These are phyloP conservation scores for Heterocephalus glaber DNA, from an alignment of 2,113 vertebrate species.

Conservation along the genomic window DNA sequence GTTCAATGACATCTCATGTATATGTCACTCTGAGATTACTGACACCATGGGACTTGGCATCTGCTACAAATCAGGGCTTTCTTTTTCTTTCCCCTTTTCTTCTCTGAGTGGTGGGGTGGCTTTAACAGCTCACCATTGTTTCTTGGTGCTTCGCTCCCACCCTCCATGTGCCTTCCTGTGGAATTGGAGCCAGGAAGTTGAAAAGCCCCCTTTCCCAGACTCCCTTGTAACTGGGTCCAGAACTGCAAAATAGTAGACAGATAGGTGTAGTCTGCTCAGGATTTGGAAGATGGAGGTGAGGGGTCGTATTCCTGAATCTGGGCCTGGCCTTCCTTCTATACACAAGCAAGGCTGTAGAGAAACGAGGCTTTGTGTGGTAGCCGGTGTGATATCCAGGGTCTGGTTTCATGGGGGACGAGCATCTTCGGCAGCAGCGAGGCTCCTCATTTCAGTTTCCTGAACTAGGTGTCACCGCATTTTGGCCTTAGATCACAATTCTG, in stretches of 20 bases:
- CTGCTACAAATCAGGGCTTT: background rate
- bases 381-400: background rate
- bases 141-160: background rate
- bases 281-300: background rate
- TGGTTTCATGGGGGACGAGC: background rate
- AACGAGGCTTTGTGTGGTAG: background rate
- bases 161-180: background rate
- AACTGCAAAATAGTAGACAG: background rate
- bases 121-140: background rate
- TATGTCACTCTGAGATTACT: background rate
- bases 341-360: background rate
- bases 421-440: background rate
- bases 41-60: background rate
- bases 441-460: background rate
- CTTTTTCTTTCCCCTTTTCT: background rate
- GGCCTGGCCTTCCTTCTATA: background rate
- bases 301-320: background rate
- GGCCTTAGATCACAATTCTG: background rate
- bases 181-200: background rate
- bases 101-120: background rate
- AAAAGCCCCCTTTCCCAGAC: background rate
- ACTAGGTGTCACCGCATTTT: background rate
- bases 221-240: slow-evolving; percentile 8
- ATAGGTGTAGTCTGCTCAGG: background rate
- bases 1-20: background rate